These are phyloP conservation scores for Takifugu bimaculatus DNA, from an alignment of 2,113 vertebrate species.

Conservation along the genomic window DNA sequence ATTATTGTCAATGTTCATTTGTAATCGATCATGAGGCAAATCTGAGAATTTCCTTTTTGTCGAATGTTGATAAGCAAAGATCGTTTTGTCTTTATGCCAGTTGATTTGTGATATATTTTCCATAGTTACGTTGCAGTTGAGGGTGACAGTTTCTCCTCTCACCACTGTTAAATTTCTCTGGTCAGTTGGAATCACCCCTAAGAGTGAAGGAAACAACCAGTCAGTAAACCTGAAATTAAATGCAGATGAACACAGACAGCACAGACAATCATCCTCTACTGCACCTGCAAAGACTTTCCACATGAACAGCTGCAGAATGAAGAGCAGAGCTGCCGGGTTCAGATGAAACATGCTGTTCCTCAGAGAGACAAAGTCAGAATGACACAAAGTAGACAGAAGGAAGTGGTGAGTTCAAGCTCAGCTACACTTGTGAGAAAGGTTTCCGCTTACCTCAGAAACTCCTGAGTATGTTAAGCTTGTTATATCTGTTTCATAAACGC, in stretches of 20 bases:
- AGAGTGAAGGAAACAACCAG: background rate
- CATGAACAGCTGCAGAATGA: background rate
- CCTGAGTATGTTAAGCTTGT: too few species aligned
- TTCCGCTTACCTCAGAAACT: too few species aligned
- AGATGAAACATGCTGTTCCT: slow-evolving; percentile 17
- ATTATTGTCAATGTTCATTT: background rate
- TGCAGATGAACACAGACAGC: background rate
- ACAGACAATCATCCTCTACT: slow-evolving; percentile 4
- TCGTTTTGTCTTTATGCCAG: background rate
- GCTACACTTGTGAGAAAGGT: too few species aligned
- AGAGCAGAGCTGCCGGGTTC: slow-evolving; percentile 23
- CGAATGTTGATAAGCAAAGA: rapidly evolving
- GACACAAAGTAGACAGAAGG: too few species aligned
- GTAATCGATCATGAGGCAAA: slow-evolving; percentile 20
- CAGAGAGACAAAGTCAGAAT: background rate
- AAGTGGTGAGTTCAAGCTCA: too few species aligned
- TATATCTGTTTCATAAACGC: too few species aligned
- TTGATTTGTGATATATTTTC: rapidly evolving
- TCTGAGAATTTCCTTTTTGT: background rate
- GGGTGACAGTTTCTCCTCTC: background rate
- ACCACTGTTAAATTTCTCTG: background rate
- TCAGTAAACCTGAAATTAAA: background rate
- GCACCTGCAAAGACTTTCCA: slow-evolving; percentile 27
- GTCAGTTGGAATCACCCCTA: rapidly evolving
- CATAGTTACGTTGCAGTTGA: slow-evolving; percentile 8